Percentiles rank a stretch among this genome's conserved stretches.
phyloP scores from a whole-genome alignment of 2,797 vertebrate species.

The Phrynocephalus vlangalii region DNA sequence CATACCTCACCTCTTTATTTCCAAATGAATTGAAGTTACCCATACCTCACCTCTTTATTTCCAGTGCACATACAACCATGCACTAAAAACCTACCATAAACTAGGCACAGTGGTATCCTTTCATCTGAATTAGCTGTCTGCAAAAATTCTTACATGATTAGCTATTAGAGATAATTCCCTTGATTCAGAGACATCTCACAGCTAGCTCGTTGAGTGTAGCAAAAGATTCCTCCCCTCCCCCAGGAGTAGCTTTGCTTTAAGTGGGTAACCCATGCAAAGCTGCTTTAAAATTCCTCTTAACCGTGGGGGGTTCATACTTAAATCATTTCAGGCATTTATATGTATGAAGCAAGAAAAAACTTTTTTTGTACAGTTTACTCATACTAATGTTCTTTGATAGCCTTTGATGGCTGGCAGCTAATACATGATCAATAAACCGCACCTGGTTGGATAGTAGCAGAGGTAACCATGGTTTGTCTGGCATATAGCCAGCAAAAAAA shows the following conservation, averaged over 20 bases:
- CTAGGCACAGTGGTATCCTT: not conserved
- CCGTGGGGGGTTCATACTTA: not conserved
- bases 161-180: not conserved
- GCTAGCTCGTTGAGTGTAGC: not conserved
- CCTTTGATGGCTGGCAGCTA: not conserved
- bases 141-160: not conserved
- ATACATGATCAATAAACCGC: not conserved
- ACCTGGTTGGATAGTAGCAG: not conserved
- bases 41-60: not conserved
- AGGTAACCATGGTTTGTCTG: not conserved
- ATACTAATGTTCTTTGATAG: conserved; percentile 10
- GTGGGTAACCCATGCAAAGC: not conserved
- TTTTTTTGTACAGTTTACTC: not conserved
- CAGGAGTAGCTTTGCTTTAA: not conserved
- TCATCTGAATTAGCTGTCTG: not conserved
- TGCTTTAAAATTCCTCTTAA: not conserved
- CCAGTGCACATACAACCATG: not conserved
- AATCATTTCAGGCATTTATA: not conserved
- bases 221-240: not conserved
- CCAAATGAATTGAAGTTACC: not conserved
- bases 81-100: not conserved
- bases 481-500: not conserved
- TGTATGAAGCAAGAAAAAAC: not conserved
- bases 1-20: too few species aligned
- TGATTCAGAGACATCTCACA: conserved; percentile 6